phyloP scores from a whole-genome alignment of 2,888 invertebrate genomes.

The Cyclophora albipunctata region DNA sequence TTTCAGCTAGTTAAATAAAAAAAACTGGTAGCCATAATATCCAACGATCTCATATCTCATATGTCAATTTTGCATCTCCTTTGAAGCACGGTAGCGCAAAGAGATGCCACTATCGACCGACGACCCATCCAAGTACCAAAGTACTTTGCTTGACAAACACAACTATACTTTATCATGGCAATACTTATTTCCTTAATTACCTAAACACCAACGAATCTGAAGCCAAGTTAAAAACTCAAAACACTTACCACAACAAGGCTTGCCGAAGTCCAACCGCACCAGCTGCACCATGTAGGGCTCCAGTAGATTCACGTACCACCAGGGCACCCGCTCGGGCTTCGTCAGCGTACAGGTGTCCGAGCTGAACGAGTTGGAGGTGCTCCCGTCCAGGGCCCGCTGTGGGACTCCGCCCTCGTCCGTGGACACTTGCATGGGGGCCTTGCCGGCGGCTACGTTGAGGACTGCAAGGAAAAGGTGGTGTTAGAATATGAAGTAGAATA shows the following conservation, averaged over 20 bases:
- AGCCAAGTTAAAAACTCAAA: too few species aligned
- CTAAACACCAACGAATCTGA: too few species aligned
- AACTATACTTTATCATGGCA: too few species aligned
- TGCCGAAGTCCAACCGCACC: slow-evolving; percentile 92
- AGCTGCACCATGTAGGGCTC: slow-evolving; percentile 97
- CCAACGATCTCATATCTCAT: too few species aligned
- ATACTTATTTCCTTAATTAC: too few species aligned
- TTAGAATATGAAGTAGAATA: not conserved
- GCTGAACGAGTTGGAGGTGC: slow-evolving; percentile 87
- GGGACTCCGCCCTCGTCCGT: slow-evolving; percentile 89
- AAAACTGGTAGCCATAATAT: too few species aligned
- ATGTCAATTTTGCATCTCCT: too few species aligned
- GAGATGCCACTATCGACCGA: too few species aligned
- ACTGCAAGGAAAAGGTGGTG: slow-evolving; percentile 70
- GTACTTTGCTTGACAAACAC: too few species aligned
- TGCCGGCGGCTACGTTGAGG: slow-evolving; percentile 93
- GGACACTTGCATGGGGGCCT: slow-evolving; percentile 95
- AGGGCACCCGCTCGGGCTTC: slow-evolving; percentile 87
- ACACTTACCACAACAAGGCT: slow-evolving; percentile 90
- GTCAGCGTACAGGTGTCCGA: slow-evolving; percentile 92
- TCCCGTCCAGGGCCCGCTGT: slow-evolving; percentile 93
- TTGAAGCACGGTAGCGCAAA: too few species aligned
- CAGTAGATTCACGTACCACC: slow-evolving; percentile 96
- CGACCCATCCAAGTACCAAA: too few species aligned
- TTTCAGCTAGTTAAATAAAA: too few species aligned